Percentiles rank a stretch among this genome's conserved stretches.
phyloP scores from a whole-genome alignment of 2,113 vertebrate species.

The Pangasianodon gigas region DNA sequence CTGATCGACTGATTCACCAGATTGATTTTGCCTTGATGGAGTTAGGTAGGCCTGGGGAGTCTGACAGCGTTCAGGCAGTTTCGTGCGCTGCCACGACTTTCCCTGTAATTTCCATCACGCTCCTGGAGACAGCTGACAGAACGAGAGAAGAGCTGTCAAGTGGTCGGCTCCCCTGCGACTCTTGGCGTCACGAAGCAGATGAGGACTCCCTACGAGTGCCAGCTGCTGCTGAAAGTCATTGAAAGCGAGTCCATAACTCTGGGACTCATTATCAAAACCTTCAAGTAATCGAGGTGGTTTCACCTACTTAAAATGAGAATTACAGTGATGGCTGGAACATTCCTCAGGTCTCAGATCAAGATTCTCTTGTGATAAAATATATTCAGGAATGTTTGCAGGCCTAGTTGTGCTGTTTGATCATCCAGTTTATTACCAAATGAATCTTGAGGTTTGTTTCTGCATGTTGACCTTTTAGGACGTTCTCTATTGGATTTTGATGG shows the following conservation, averaged over 20 bases:
- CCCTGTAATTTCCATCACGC: slow-evolving; percentile 40
- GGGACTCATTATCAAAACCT: slow-evolving; percentile 7
- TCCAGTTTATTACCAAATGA: background rate
- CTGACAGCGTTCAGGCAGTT: background rate
- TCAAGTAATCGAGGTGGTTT: background rate
- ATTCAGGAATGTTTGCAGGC: background rate
- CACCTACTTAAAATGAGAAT: background rate
- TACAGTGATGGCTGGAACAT: background rate
- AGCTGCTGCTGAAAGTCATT: slow-evolving; percentile 18
- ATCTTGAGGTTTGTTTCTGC: background rate
- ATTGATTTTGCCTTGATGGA: slow-evolving; percentile 39
- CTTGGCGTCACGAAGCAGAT: background rate
- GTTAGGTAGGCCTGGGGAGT: background rate
- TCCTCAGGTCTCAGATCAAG: background rate
- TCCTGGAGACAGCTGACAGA: slow-evolving; percentile 32
- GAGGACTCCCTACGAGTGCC: background rate
- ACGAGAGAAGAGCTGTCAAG: slow-evolving; percentile 38
- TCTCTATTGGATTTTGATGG: slow-evolving; percentile 23
- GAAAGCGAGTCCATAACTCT: background rate
- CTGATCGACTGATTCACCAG: slow-evolving; percentile 20
- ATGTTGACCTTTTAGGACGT: slow-evolving; percentile 28
- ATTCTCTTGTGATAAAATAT: background rate
- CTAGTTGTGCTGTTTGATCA: background rate
- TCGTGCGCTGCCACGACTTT: slow-evolving; percentile 17
- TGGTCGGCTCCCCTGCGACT: background rate